Evolutionary conservation across 2,888 invertebrate genomes (phyloP), one percentile per base, ranked within the genome.

Genomic region (Tryphoninae sp.): DNA sequence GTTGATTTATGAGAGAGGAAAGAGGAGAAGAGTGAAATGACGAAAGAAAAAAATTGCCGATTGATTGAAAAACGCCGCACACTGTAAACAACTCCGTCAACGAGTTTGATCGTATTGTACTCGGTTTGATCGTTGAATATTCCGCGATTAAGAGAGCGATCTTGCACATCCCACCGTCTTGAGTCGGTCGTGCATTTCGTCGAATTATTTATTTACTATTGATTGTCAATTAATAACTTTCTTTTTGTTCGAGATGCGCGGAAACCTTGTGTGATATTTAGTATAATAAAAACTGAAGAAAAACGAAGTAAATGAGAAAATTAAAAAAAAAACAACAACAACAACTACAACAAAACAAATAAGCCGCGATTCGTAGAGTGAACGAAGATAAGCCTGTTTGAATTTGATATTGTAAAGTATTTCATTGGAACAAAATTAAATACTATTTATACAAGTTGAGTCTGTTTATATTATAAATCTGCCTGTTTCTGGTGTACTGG

Each of bases 231-330:
- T 73, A 51, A 59, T 49, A 26, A 42, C 65, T 51, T 77, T 76
- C 55, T 76, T 79, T 72, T 64, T 78, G 61, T 78, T 55, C 59
- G 71, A 79, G 79, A 76, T 40, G 76, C 79, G 82, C 79, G 82
- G 61, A 78, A 84, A 85, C 84, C 86, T 85, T 88, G 89, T 88
- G 90, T 89, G 90, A 90, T 90, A 90, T 87, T 89, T 89, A 90
- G 89, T 86, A 86, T 77, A 82, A 79, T 79, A 53, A 75, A 33
- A 64, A 40, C 62, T 62, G 59, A 72, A 64, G 42, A 49, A 58
- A 78, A 75, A 19, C 72, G 61, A 85, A 85, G 81, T 72, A 78
- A 83, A 71, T 79, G 78, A 78, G 33, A 13, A 42, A 77, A 78
- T 59, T 9, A 61, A 84, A 86, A 78, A 81, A 81, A 86, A 85